A percentile compares a stretch with the other conserved stretches of the same genome.
These are phyloP conservation scores for Leptopilina myrica DNA, from an alignment of 2,888 invertebrate genomes.

Conservation along the genomic window DNA sequence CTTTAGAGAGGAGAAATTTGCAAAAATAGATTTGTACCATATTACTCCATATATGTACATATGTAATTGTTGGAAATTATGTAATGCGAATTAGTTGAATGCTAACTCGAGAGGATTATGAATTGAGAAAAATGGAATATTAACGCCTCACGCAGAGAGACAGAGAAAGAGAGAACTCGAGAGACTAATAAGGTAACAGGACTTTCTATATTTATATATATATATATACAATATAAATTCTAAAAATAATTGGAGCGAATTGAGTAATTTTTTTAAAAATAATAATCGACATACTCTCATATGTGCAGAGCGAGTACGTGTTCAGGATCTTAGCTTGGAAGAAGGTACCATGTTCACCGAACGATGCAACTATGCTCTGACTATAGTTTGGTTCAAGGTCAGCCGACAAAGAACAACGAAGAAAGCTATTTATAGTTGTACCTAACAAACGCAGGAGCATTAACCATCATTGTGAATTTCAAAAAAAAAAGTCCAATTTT, in stretches of 20 bases:
- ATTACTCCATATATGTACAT: neutral
- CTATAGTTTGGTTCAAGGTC: slow-evolving; percentile 69
- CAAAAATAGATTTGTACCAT: neutral
- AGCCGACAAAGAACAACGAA: slow-evolving; percentile 61
- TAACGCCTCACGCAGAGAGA: slow-evolving; percentile 2
- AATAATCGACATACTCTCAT: slow-evolving; percentile 39
- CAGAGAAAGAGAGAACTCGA: neutral
- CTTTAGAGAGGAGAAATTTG: no score
- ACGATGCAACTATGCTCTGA: slow-evolving; percentile 50
- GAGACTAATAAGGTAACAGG: slow-evolving; percentile 23
- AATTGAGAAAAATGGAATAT: neutral
- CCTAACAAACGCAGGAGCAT: slow-evolving; percentile 22
- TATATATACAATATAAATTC: neutral
- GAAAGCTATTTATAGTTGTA: slow-evolving; percentile 59
- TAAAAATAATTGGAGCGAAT: slow-evolving; percentile 26
- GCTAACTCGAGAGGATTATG: neutral
- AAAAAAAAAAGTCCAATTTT: neutral
- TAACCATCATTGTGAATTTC: neutral
- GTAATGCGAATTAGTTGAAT: neutral
- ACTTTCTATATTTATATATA: slow-evolving; percentile 21
- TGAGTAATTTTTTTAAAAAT: slow-evolving; percentile 16
- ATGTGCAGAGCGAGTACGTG: slow-evolving; percentile 16
- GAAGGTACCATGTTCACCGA: slow-evolving; percentile 38
- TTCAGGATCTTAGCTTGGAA: slow-evolving; percentile 35
- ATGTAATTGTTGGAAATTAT: neutral